Evolutionary conservation across 2,888 invertebrate species (phyloP).

Genomic region (Cepaea hortensis): DNA sequence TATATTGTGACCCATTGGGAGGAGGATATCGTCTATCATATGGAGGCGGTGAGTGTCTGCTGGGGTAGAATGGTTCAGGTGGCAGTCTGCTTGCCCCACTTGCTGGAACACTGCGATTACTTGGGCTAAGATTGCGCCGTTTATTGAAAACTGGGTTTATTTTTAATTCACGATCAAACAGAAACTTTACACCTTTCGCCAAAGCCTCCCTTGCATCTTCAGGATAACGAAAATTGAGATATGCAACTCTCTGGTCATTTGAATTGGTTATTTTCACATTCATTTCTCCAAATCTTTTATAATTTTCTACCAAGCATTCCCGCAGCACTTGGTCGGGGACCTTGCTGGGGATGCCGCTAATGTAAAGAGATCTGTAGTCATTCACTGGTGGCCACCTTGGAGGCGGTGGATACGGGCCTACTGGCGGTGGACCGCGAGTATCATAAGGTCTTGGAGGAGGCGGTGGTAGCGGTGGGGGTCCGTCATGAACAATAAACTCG

Average conservation of each 20-base stretch:
- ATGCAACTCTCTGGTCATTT: constrained; percentile 88
- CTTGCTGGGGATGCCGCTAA: constrained; percentile 93
- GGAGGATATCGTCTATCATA: constrained; percentile 46
- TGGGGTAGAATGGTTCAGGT: constrained; percentile 42
- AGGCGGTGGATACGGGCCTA: constrained; percentile 54
- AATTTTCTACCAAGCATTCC: constrained; percentile 93
- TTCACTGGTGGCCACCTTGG: constrained; percentile 47
- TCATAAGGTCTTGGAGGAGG: constrained; percentile 43
- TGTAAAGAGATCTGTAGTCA: constrained; percentile 94
- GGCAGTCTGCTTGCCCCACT: constrained; percentile 23
- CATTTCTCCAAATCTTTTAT: constrained; percentile 95
- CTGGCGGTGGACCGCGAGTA: constrained; percentile 36
- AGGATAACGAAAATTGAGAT: constrained; percentile 93
- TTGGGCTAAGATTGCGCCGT: constrained; percentile 60
- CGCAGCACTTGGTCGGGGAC: constrained; percentile 94
- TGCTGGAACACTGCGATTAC: constrained; percentile 11
- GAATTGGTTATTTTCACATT: constrained; percentile 94
- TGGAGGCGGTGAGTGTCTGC: constrained; percentile 51
- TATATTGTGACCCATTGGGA: constrained; percentile 41
- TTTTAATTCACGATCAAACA: constrained; percentile 94
- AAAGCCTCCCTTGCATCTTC: constrained; percentile 92
- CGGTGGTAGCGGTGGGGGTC: constrained; percentile 51
- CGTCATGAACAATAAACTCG: constrained; percentile 51
- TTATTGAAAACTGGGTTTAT: constrained; percentile 87
- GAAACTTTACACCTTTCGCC: constrained; percentile 87